Base-by-base conservation (phyloP, 2,113 vertebrate species). In the Bufo bufo region DNA sequence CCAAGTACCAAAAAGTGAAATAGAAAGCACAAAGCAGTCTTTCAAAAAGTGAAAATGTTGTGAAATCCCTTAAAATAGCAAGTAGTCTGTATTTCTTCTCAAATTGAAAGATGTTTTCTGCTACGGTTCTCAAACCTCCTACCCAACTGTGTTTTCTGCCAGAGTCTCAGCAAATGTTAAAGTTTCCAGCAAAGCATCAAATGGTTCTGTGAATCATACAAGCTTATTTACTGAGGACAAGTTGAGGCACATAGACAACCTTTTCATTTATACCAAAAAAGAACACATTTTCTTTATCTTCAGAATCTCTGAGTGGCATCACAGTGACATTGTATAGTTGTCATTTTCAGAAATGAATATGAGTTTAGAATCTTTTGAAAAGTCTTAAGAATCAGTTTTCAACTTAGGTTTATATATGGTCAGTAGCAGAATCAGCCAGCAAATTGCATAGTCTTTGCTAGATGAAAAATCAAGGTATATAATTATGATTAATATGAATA, bases 161-260 rank as follows among this genome's bases (percentile, higher is more conserved):
- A 74, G 43, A 74, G 5, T 74, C 71, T 17, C 43, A 47, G 71
- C 13, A 75, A 49, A 43, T 43, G 66, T 43, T 9, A 71, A 71
- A 71, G 66, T 71, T 71, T 10, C 23, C 65, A 66, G 23, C 23
- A 71, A 3, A 43, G 12, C 43, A 13, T 71, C 23, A 71, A 71
- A 71, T 71, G 65, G 65, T 23, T 71, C 66, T 71, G 65, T 69
- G n/a, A 69, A 3, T 69, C 65, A 71, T 71, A 43, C 66, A 71
- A 71, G 23, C 12, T 7, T 43, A 71, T 71, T 71, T 71, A 12
- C 19, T 43, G 43, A 71, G 66, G 66, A 43, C 23, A 71, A 71
- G 65, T 71, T 43, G 23, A 33, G 66, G 66, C 66, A 71, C 19
- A 43, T 3, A 71, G n/a, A 43, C 33, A 71, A 71, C 12, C 66